phyloP scores from a whole-genome alignment of 1,140 invertebrate genomes.

The Drosophila malerkotliana region DNA sequence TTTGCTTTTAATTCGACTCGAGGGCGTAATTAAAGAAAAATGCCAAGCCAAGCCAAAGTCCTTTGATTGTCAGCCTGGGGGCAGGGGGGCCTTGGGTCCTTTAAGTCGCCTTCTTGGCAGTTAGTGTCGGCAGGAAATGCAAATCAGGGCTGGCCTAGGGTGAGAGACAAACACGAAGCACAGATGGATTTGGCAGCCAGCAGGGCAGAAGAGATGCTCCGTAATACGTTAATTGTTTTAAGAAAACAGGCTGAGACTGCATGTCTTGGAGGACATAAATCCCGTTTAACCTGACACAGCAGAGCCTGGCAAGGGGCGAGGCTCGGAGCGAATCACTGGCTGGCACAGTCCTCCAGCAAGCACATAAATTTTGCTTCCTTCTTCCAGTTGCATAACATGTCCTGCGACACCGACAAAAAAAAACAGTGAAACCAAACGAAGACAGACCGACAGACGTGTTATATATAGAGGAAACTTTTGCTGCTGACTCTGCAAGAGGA shows the following conservation, averaged over 20 bases:
- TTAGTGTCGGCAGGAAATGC: slow-evolving; percentile 47
- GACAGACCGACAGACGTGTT: slow-evolving; percentile 54
- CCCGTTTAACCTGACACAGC: slow-evolving; percentile 76
- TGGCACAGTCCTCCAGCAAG: slow-evolving; percentile 51
- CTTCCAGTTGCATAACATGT: slow-evolving; percentile 79
- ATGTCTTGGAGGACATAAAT: slow-evolving; percentile 66
- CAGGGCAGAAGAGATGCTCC: slow-evolving; percentile 9
- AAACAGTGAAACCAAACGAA: slow-evolving; percentile 34
- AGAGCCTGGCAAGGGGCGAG: slow-evolving; percentile 27
- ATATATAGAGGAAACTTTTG: slow-evolving; percentile 68
- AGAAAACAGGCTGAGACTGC: slow-evolving; percentile 59
- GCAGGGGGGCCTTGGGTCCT: slow-evolving; percentile 1
- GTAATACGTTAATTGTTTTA: slow-evolving; percentile 75
- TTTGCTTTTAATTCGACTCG: slow-evolving; percentile 79
- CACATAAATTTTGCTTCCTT: slow-evolving; percentile 76
- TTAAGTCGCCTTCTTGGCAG: slow-evolving; percentile 14
- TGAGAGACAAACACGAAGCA: slow-evolving; percentile 42
- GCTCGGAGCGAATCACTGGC: neutral
- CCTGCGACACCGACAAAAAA: slow-evolving; percentile 61
- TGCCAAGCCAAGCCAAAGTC: slow-evolving; percentile 69
- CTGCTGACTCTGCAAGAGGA: slow-evolving; percentile 63
- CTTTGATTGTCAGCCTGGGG: slow-evolving; percentile 69
- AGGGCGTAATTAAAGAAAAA: slow-evolving; percentile 82
- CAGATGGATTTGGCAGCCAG: slow-evolving; percentile 42
- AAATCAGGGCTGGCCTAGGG: slow-evolving; percentile 46